phyloP scores from a whole-genome alignment of 1,140 invertebrate genomes.

The Agrypnia vestita region DNA sequence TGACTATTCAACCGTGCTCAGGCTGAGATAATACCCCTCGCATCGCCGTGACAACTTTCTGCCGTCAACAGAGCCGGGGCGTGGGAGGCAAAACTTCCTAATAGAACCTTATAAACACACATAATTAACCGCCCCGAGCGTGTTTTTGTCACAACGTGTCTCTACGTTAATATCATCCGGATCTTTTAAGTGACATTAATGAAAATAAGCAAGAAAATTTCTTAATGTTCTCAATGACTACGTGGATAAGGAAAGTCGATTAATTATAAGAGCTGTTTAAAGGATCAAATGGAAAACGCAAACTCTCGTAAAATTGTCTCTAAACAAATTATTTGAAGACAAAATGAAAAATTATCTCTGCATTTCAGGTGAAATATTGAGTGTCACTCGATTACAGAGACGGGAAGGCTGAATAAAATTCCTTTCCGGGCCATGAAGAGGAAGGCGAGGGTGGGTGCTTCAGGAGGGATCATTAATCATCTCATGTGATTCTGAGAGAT shows the following conservation, averaged over 20 bases:
- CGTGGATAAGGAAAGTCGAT: neutral
- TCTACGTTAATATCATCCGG: neutral
- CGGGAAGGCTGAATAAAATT: slow-evolving; percentile 12
- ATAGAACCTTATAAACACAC: slow-evolving; percentile 39
- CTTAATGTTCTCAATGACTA: neutral
- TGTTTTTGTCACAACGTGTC: slow-evolving; percentile 21
- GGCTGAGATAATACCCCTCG: slow-evolving; percentile 29
- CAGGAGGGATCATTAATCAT: slow-evolving; percentile 36
- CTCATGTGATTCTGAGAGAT: slow-evolving; percentile 11
- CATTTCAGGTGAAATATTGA: slow-evolving; percentile 46
- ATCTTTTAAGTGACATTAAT: slow-evolving; percentile 8
- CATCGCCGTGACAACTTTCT: slow-evolving; percentile 18
- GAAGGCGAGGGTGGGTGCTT: neutral
- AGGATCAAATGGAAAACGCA: neutral
- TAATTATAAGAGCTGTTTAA: neutral
- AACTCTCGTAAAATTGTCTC: slow-evolving; percentile 3
- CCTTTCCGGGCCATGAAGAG: neutral
- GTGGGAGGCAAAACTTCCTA: slow-evolving; percentile 10
- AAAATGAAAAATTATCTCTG: slow-evolving; percentile 40
- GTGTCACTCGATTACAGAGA: slow-evolving; percentile 44
- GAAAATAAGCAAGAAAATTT: neutral
- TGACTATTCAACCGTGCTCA: slow-evolving; percentile 40
- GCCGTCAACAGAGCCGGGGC: neutral
- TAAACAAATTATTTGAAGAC: slow-evolving; percentile 29
- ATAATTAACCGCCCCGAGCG: slow-evolving; percentile 24